Conservation (phyloP, 1,140 invertebrate species). For the Hypothenemus hampei region DNA sequence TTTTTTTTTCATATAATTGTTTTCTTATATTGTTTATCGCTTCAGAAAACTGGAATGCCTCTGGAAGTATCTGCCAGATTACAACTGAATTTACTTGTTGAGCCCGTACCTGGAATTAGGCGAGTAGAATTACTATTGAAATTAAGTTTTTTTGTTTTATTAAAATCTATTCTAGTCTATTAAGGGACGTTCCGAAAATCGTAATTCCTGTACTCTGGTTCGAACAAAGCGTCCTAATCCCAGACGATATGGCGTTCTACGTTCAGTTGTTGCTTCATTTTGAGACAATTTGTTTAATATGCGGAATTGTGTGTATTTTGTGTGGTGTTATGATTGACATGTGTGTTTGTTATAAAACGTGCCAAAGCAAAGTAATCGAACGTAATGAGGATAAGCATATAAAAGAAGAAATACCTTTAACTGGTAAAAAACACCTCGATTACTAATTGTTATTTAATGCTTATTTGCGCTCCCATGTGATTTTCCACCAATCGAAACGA, state of each 20-base stretch:
- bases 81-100: conserved; percentile 69
- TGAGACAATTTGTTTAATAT: conserved; percentile 27
- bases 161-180: too few species aligned
- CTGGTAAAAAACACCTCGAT: neutral
- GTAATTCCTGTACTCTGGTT: conserved; percentile 78
- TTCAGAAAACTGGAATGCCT: conserved; percentile 66
- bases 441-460: too few species aligned
- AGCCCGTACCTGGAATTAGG: conserved; percentile 55
- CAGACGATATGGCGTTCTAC: conserved; percentile 25
- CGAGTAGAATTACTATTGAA: neutral
- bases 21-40: conserved; percentile 25
- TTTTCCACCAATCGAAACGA: too few species aligned
- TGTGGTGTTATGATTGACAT: conserved; percentile 17
- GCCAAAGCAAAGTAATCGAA: neutral
- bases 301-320: conserved; percentile 28
- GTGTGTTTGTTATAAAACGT: neutral
- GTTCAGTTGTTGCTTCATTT: conserved; percentile 32
- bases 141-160: conserved; percentile 25
- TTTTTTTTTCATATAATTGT: conserved; percentile 1
- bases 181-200: conserved; percentile 58
- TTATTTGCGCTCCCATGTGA: too few species aligned
- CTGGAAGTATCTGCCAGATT: conserved; percentile 68
- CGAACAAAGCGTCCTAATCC: conserved; percentile 58
- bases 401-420: conserved; percentile 25
- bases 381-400: neutral